Percentiles rank a stretch among this genome's conserved stretches.
Conservation (phyloP, 2,797 vertebrate species). For the Manis pentadactyla region DNA sequence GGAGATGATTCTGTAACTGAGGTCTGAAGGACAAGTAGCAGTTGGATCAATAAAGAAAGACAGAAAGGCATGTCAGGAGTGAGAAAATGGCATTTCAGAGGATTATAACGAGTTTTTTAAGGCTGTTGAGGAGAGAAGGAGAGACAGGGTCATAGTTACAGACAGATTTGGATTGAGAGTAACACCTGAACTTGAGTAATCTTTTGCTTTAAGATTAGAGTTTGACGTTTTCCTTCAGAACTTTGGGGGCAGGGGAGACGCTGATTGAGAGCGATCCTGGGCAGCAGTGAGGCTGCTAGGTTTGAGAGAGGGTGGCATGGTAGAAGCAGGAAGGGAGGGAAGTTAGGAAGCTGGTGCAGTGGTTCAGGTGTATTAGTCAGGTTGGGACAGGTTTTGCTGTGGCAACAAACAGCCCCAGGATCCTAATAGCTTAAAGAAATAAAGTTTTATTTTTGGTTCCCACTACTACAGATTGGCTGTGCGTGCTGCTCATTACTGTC, state of each 20-base stretch:
- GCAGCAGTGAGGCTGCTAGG: background rate
- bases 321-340: background rate
- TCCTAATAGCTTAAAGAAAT: background rate
- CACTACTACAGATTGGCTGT: background rate
- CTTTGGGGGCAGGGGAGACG: background rate
- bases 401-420: background rate
- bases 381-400: background rate
- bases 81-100: background rate
- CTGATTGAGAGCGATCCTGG: background rate
- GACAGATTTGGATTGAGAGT: background rate
- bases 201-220: background rate
- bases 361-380: background rate
- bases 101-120: background rate
- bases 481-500: background rate
- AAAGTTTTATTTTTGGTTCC: background rate
- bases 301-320: background rate
- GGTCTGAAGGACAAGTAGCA: background rate
- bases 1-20: background rate
- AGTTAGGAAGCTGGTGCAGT: too few relatives aligned
- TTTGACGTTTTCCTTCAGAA: slow-evolving; percentile 24
- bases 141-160: background rate
- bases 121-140: background rate
- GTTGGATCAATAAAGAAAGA: background rate
- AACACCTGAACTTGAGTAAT: background rate
- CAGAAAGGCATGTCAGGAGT: background rate